Conservation (phyloP, 2,113 vertebrate species). For the Tamias sibiricus region DNA sequence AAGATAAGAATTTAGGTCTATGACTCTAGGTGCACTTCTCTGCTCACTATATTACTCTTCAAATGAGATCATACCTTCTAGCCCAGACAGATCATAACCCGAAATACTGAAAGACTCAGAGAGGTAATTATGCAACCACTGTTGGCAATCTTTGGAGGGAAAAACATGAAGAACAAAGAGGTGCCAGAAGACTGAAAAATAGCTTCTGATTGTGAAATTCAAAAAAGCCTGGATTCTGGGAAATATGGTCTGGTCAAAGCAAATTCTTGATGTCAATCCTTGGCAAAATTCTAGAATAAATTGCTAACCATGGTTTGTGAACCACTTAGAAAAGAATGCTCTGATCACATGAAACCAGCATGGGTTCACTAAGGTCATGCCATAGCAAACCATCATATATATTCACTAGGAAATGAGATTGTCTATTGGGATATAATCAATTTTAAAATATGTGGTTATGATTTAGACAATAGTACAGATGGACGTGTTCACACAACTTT, state of each 20-base stretch:
- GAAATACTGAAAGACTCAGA: not conserved
- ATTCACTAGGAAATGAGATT: slow-evolving; percentile 1
- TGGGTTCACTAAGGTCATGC: not conserved
- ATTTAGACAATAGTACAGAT: not conserved
- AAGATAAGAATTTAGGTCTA: not conserved
- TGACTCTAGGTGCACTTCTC: not conserved
- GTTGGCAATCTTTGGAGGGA: not conserved
- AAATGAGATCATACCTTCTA: slow-evolving; percentile 35
- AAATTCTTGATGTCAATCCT: slow-evolving; percentile 65
- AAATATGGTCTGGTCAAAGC: slow-evolving; percentile 30
- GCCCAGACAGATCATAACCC: slow-evolving; percentile 4
- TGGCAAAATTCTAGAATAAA: slow-evolving; percentile 60
- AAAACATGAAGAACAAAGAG: slow-evolving; percentile 3
- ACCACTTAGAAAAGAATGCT: slow-evolving; percentile 55
- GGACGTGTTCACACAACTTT: not conserved
- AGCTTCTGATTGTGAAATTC: slow-evolving; percentile 62
- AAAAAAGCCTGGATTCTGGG: slow-evolving; percentile 56
- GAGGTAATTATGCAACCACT: slow-evolving; percentile 5
- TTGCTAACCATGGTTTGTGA: slow-evolving; percentile 51
- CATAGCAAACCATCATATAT: slow-evolving; percentile 19
- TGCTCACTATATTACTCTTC: not conserved
- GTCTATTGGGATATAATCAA: not conserved
- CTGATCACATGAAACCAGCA: not conserved
- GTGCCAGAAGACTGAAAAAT: slow-evolving; percentile 47
- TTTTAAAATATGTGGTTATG: not conserved